Evolutionary conservation across 2,888 invertebrate genomes (phyloP), one percentile per base, ranked within the genome.

Genomic region (Sisyra nigra): DNA sequence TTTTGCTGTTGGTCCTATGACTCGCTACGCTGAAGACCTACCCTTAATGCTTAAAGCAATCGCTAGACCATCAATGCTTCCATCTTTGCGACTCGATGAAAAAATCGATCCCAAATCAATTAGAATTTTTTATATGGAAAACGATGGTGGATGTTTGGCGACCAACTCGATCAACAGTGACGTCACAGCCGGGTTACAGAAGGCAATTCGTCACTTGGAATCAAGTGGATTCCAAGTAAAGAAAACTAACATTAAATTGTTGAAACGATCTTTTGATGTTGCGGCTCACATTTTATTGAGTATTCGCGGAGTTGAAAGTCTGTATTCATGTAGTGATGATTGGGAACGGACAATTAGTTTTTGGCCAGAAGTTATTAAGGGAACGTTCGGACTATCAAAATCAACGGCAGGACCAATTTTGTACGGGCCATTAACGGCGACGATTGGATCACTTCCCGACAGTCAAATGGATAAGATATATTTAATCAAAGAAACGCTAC

Each of bases 21-120:
- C 81, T 31, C 72, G 93, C 46, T 92, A 89, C 57, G 85, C 89
- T 8, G 75, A 76, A 51, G 94, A 96, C 61, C 62, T 96, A 46
- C 67, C 76, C 1, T 67, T 88, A 1, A 64, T 89, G 48, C 65
- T 91, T 32, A 79, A 78, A 55, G 72, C 79, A 14, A 67, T 88
- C 53, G 66, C 67, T 17, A 73, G 76, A 52, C 65, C 70, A 1
- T 24, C 24, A 24, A 24, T 24, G 24, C 24, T 24, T 5, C 24
- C 24, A 24, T 24, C 24, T 24, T 7, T 24, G 3, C 24, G 24
- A 40, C 36, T 6, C 8, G 24, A 62, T 24, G 24, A 24, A 24
- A 24, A 24, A 3, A 24, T 24, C 24, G 7, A 69, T 42, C 47
- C 79, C 33, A 68, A 69, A 34, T 72, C 79, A 48, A 57, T 91